phyloP scores from a whole-genome alignment of 2,797 vertebrate genomes.

The Mormyrus hasselquistii region DNA sequence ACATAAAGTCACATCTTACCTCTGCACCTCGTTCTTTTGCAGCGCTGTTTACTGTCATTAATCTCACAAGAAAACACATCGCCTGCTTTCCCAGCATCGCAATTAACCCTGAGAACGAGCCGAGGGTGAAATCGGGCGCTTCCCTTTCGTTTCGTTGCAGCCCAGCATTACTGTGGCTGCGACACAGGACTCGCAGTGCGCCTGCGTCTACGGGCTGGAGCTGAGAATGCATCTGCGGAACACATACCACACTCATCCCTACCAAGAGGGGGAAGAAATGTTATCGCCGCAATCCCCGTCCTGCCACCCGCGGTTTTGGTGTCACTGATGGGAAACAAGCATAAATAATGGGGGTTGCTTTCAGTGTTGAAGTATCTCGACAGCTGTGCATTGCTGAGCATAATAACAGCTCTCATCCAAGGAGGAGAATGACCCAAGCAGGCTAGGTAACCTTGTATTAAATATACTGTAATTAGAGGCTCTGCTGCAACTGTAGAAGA shows the following conservation, averaged over 20 bases:
- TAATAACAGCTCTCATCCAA: background rate
- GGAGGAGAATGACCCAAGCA: background rate
- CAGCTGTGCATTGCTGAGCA: background rate
- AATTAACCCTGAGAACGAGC: background rate
- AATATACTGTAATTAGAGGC: constrained; percentile 13
- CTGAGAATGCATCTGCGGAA: background rate
- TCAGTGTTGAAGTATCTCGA: background rate
- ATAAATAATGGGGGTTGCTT: background rate
- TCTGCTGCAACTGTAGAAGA: background rate
- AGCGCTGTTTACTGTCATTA: background rate
- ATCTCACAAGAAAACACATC: background rate
- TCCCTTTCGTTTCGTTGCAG: background rate
- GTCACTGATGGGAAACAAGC: background rate
- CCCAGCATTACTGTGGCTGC: background rate
- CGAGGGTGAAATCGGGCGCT: background rate
- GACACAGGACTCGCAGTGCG: background rate
- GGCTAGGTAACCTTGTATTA: background rate
- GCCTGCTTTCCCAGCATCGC: background rate
- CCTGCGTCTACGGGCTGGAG: background rate
- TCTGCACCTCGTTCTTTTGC: background rate
- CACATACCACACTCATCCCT: background rate
- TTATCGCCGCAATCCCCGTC: too few relatives aligned
- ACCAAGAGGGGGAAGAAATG: background rate
- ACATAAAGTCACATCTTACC: background rate
- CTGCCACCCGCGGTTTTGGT: background rate